These are phyloP conservation scores for Pyrgus malvae DNA, from an alignment of 2,888 invertebrate genomes.

Conservation along the genomic window DNA sequence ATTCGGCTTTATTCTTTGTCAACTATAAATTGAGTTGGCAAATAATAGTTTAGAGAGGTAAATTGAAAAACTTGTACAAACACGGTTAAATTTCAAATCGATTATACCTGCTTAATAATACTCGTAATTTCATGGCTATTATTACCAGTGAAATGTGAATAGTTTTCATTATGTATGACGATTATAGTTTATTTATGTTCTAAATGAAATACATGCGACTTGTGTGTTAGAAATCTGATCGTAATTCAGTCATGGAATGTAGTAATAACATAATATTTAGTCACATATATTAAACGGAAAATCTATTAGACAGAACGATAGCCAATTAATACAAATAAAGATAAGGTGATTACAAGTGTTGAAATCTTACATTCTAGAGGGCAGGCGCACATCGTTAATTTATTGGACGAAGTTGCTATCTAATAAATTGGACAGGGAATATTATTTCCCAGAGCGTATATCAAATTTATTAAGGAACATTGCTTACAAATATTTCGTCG, in stretches of 20 bases:
- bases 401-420: conserved; percentile 31
- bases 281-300: conserved; percentile 21
- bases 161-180: too few species aligned
- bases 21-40: conserved; percentile 37
- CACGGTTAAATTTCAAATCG: too few species aligned
- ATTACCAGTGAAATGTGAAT: too few species aligned
- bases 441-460: conserved; percentile 35
- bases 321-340: neutral
- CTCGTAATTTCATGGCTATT: too few species aligned
- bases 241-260: neutral
- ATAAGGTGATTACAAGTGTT: conserved; percentile 3
- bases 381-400: conserved; percentile 10
- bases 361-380: neutral
- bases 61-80: too few species aligned
- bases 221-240: neutral
- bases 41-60: neutral
- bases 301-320: neutral
- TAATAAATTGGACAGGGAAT: conserved; percentile 38
- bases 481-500: conserved; percentile 39
- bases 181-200: too few species aligned
- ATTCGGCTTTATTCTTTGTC: conserved; percentile 52
- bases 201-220: too few species aligned
- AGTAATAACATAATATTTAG: neutral
- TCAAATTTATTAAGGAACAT: conserved; percentile 37
- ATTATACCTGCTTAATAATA: too few species aligned